Percentiles rank a stretch among this genome's conserved stretches.
These are phyloP conservation scores for Mylabris phalerata DNA, from an alignment of 1,140 invertebrate species.

Conservation along the genomic window DNA sequence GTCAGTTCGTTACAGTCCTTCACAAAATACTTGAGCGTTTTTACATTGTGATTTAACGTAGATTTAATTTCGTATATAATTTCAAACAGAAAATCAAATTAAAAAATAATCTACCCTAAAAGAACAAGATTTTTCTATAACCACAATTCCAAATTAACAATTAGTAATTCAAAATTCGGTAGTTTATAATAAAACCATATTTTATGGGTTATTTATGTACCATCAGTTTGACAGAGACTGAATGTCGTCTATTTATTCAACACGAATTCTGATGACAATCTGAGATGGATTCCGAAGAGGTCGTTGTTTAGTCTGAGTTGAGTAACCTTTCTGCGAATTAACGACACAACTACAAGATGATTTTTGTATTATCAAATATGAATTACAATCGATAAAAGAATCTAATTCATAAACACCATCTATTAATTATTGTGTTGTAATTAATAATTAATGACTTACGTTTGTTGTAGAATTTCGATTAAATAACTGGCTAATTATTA, in stretches of 20 bases:
- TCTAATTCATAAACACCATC: no score
- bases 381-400: no score
- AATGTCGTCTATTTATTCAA: neutral
- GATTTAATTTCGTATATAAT: no score
- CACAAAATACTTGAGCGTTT: neutral
- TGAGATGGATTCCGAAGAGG: neutral
- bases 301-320: neutral
- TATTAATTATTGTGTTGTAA: neutral
- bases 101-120: no score
- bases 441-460: slow-evolving; percentile 11
- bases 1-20: slow-evolving; percentile 15
- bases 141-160: no score
- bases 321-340: no score
- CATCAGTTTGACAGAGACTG: neutral
- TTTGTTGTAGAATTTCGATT: slow-evolving; percentile 9
- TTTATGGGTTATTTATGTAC: neutral
- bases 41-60: no score
- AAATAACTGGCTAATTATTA: slow-evolving; percentile 14
- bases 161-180: no score
- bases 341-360: no score
- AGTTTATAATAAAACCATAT: neutral
- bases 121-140: no score
- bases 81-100: no score
- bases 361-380: no score
- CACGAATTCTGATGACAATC: neutral